A percentile compares a stretch with the other conserved stretches of the same genome.
phyloP scores from a whole-genome alignment of 2,113 vertebrate genomes.

The Periophthalmodon schlosseri region DNA sequence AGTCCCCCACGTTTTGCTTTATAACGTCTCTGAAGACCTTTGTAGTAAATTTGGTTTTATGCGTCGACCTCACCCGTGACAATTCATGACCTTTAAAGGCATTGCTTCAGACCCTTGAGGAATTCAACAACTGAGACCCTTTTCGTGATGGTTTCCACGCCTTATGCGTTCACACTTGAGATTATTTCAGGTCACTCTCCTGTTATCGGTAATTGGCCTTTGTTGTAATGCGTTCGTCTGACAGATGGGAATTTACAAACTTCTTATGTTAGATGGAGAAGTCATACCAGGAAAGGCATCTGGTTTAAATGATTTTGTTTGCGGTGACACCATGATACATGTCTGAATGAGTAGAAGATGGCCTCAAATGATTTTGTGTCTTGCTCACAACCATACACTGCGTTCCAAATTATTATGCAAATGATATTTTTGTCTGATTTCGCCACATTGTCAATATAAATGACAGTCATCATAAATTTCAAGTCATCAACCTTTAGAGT shows the following conservation, averaged over 20 bases:
- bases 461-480: too few species aligned
- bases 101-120: background rate
- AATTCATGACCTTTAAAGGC: slow-evolving; percentile 29
- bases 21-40: background rate
- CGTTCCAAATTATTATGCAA: too few species aligned
- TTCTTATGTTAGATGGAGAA: background rate
- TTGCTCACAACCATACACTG: too few species aligned
- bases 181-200: background rate
- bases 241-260: background rate
- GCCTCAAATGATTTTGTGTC: too few species aligned
- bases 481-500: too few species aligned
- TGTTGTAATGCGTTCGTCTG: background rate
- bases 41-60: background rate
- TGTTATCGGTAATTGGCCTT: background rate
- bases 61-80: background rate
- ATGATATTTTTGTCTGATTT: too few species aligned
- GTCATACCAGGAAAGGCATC: background rate
- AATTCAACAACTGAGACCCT: slow-evolving; percentile 17
- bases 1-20: background rate
- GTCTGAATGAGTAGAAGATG: too few species aligned
- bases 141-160: slow-evolving; percentile 2
- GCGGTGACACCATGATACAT: too few species aligned
- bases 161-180: slow-evolving; percentile 9
- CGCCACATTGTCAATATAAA: too few species aligned
- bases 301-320: too few species aligned